Base-by-base conservation (phyloP, 2,888 invertebrate genomes). In the Ochropleura plecta region DNA sequence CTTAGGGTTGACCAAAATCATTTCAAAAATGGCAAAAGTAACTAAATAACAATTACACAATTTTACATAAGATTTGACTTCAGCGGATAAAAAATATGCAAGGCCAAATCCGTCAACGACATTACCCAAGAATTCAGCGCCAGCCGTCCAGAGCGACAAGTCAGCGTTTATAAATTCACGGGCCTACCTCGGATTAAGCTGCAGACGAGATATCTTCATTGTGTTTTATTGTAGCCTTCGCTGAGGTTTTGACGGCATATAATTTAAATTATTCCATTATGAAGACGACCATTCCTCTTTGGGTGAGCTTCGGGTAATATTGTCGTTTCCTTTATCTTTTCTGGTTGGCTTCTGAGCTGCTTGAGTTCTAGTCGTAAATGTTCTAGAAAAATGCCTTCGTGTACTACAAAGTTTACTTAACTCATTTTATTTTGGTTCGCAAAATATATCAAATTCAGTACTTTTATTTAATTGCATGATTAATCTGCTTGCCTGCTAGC, bases 201-300 rank as follows among this genome's bases (percentile, higher is more conserved):
- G 85, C 89, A 91, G 87, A 90, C 92, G 90, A 91, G 89, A 87
- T 91, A 91, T 90, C 91, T 89, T 89, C 89, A 89, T 90, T 91
- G 90, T 92, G 91, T 92, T 93, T 94, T 94, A 94, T 94, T 94
- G 91, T 92, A 89, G 90, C 87, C 85, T 89, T 86, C 90, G 86
- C 86, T 84, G 88, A 88, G 90, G 88, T 91, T 91, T 88, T 86
- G 86, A 88, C 91, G 93, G 92, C 90, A 93, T 93, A 92, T 92
- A 92, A 92, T 92, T 93, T 91, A 93, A 94, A 93, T 94, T 93
- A 93, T 93, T 93, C 91, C 91, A 93, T 93, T 92, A 92, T 89
- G 89, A 88, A 89, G 89, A 89, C 88, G 82, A 84, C 89, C 88
- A 86, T 88, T 89, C 84, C 80, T 83, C 73, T 81, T 80, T 63